These are phyloP conservation scores for Paracentrotus lividus DNA, from an alignment of 53 echinoderm and acorn worm genomes.

Conservation along the genomic window DNA sequence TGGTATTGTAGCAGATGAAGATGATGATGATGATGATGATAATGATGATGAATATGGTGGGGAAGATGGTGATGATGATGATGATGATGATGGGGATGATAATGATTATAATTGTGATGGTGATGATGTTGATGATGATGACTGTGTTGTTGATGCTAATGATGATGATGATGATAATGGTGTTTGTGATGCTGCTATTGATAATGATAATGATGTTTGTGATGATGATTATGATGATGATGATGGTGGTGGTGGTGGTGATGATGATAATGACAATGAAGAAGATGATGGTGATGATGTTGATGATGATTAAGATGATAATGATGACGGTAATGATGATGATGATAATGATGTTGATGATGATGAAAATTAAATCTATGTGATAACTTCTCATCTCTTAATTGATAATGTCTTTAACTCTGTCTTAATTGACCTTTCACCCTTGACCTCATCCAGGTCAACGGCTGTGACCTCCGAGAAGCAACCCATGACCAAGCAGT, in stretches of 20 bases:
- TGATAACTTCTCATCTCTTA: neutral
- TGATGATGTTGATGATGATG: neutral
- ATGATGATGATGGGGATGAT: neutral
- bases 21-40: neutral
- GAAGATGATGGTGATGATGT: neutral
- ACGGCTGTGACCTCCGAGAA: conserved; percentile 88
- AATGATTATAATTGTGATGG: neutral
- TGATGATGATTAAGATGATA: neutral
- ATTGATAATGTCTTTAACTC: no score
- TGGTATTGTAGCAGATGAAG: no score
- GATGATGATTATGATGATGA: conserved; percentile 40
- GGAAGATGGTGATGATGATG: neutral
- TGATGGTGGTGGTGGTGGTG: neutral
- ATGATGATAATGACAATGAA: neutral
- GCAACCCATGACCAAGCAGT: conserved; percentile 97
- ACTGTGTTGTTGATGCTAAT: neutral
- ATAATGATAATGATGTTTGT: neutral
- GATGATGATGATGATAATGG: conserved; percentile 34
- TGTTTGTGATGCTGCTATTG: conserved; percentile 24
- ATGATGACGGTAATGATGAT: neutral
- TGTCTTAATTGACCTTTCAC: no score
- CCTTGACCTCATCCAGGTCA: conserved; percentile 80
- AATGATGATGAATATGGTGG: neutral
- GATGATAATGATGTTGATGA: conserved; percentile 13
- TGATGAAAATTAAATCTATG: no score